Percentiles rank a stretch among this genome's conserved stretches.
Conservation (phyloP, 2,888 invertebrate genomes). For the Neoitamus cyanurus region DNA sequence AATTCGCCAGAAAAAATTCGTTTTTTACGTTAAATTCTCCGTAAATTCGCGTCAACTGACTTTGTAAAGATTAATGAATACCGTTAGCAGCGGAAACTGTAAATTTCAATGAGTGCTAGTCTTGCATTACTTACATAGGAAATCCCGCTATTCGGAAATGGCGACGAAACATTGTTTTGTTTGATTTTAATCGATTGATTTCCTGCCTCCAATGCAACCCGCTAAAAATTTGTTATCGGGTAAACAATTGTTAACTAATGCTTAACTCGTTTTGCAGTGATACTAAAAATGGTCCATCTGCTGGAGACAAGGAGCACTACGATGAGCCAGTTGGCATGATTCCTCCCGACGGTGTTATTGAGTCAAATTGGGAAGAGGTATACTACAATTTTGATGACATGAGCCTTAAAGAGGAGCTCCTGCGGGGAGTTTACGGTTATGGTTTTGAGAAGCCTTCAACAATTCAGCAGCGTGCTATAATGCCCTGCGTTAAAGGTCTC, state of each 20-base stretch:
- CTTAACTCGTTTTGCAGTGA: conserved; percentile 70
- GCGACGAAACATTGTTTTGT: not conserved
- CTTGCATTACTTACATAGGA: not conserved
- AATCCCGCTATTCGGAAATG: not conserved
- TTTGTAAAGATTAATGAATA: not conserved
- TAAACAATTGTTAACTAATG: conserved; percentile 62
- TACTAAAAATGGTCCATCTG: not conserved
- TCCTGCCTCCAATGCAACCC: not conserved
- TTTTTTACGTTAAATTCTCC: not conserved
- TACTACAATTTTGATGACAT: conserved; percentile 98
- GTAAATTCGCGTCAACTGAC: not conserved
- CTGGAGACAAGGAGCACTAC: conserved; percentile 54
- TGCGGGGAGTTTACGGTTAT: conserved; percentile 98
- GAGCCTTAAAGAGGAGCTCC: conserved; percentile 93
- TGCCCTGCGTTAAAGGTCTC: conserved; percentile 94
- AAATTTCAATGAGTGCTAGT: not conserved
- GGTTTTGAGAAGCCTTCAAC: conserved; percentile 99
- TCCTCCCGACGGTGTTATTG: conserved; percentile 86
- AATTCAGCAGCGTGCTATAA: conserved; percentile 98
- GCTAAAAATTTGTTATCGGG: not conserved
- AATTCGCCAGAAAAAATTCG: not conserved
- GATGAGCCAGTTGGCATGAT: conserved; percentile 78
- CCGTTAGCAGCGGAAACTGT: not conserved
- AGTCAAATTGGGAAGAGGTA: conserved; percentile 93
- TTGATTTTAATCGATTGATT: not conserved